Conservation (phyloP, 2,888 invertebrate species). For the Charanyca ferruginea region DNA sequence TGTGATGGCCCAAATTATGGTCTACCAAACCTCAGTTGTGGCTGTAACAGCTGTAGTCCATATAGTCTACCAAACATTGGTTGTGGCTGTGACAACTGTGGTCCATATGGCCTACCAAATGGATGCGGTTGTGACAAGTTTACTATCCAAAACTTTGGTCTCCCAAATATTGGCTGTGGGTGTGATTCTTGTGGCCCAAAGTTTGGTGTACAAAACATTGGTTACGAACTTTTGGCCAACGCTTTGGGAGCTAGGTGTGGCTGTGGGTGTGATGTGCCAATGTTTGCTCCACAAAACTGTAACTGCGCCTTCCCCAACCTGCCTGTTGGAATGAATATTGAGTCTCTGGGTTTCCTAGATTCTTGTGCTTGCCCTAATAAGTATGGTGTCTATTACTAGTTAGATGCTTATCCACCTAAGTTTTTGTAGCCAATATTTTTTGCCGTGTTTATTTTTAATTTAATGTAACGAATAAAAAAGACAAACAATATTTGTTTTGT, state of each 20-base stretch:
- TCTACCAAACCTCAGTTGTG: constrained; percentile 26
- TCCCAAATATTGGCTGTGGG: constrained; percentile 33
- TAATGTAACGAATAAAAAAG: neutral
- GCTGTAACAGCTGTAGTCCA: constrained; percentile 16
- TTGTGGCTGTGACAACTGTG: constrained; percentile 17
- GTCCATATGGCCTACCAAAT: neutral
- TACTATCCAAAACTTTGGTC: constrained; percentile 22
- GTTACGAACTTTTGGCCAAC: constrained; percentile 34
- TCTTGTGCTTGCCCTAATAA: constrained; percentile 53
- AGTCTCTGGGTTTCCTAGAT: constrained; percentile 61
- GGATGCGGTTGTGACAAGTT: constrained; percentile 29
- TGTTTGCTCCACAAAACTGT: constrained; percentile 21
- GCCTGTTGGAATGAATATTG: constrained; percentile 73
- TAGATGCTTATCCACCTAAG: no score
- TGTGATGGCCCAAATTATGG: neutral
- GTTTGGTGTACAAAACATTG: constrained; percentile 26
- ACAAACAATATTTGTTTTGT: no score
- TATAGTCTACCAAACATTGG: neutral
- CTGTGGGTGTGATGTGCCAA: constrained; percentile 21
- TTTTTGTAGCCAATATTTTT: no score
- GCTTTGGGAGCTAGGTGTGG: constrained; percentile 17
- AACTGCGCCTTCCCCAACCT: constrained; percentile 54
- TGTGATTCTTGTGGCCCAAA: constrained; percentile 28
- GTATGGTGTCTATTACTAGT: constrained; percentile 58
- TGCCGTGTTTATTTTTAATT: neutral